Base-by-base conservation (phyloP, 1,140 invertebrate genomes). In the Macrotrachela quadricornifera region DNA sequence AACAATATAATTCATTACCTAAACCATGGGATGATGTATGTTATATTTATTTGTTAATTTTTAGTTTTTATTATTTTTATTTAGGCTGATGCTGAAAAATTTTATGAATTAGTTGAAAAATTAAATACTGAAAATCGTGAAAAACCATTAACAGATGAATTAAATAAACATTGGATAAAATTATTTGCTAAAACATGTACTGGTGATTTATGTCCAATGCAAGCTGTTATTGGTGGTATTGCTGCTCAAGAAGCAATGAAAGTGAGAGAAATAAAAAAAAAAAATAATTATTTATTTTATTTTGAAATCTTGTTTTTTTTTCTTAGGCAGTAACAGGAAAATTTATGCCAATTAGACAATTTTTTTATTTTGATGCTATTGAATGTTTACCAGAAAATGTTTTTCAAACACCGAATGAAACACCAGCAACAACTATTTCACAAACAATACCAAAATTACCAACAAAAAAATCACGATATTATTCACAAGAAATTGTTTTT, bases 181-280 rank as follows among this genome's bases (percentile, higher is more conserved):
- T 77, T 74, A 42, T 73, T 77, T 57, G 61, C 70, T 10, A 66
- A 69, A 55, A 62, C 68, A 12, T 62, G 76, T 49, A 67, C 77
- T 40, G 94, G 92, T 18, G 81, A 88, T 66, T 67, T 95, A 6
- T 82, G 80, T 65, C 88, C 92, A 0, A 80, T 97, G 71, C 85
- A 91, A 65, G 87, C 87, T 6, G 79, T 86, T 1, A 82, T 96
- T 63, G 91, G 91, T 54, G 90, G 91, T 37, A 78, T 94, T 57
- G 82, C 92, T 30, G 91, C 91, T 43, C 88, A 95, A 69, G 87
- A 95, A 74, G 82, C 87, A 1, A 92, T 99, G 80, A 99, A 96
- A 72, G 71, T 70, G 56, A 49, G 14, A 30, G 9, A 4, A 30
- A 30, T 30, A n/a, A n/a, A n/a, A n/a, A n/a, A n/a, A n/a, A n/a